These are phyloP conservation scores for Acyrthosiphon pisum DNA, from an alignment of 1,140 invertebrate genomes.

Conservation along the genomic window DNA sequence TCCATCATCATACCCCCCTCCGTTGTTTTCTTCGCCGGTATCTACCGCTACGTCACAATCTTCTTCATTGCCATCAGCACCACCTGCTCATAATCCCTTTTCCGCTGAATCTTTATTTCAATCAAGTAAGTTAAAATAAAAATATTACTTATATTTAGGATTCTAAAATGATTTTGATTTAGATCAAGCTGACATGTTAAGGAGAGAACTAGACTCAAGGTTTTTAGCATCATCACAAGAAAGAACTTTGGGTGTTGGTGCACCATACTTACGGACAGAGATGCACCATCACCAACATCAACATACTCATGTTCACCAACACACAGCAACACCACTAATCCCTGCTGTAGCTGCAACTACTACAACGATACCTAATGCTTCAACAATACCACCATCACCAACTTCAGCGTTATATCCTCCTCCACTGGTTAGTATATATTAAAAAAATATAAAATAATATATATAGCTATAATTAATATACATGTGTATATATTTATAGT, in stretches of 20 bases:
- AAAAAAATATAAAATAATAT: background rate
- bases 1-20: conserved; percentile 62
- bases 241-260: conserved; percentile 66
- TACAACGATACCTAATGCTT: conserved; percentile 23
- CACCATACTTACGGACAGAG: conserved; percentile 73
- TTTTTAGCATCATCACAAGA: conserved; percentile 80
- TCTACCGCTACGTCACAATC: conserved; percentile 20
- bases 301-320: conserved; percentile 89
- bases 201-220: conserved; percentile 88
- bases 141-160: background rate
- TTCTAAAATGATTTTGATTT: conserved; percentile 58
- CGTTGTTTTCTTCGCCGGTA: conserved; percentile 57
- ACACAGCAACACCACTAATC: conserved; percentile 71
- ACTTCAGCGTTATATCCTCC: conserved; percentile 66
- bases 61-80: conserved; percentile 62
- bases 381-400: conserved; percentile 43
- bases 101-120: conserved; percentile 87
- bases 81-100: conserved; percentile 79
- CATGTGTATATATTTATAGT: conserved; percentile 67
- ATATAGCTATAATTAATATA: background rate
- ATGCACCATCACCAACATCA: conserved; percentile 92
- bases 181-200: conserved; percentile 83
- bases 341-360: conserved; percentile 64
- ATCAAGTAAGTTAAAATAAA: conserved; percentile 71
- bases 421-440: conserved; percentile 67